phyloP scores from a whole-genome alignment of 2,113 vertebrate genomes.

The Hippotragus niger region DNA sequence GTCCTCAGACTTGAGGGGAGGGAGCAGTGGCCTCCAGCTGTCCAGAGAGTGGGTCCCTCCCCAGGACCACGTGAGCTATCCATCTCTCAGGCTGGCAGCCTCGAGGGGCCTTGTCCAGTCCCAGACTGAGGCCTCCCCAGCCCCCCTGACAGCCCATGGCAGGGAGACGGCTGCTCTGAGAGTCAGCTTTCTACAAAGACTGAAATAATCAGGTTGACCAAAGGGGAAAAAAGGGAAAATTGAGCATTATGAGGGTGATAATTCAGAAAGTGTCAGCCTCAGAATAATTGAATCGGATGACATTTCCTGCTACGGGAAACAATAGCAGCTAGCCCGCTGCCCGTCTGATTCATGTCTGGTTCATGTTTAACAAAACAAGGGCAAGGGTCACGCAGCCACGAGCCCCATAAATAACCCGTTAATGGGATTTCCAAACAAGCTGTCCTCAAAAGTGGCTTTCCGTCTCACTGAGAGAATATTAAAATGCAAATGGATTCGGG shows the following conservation, averaged over 20 bases:
- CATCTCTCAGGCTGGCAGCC: not conserved
- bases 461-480: constrained; percentile 93
- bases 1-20: not conserved
- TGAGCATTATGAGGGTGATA: constrained; percentile 85
- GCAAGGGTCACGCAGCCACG: constrained; percentile 93
- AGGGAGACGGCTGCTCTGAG: constrained; percentile 71
- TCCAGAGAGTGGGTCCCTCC: not conserved
- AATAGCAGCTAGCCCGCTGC: constrained; percentile 91
- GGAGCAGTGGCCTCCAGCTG: not conserved
- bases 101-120: not conserved
- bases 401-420: constrained; percentile 99
- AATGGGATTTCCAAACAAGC: constrained; percentile 99
- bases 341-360: constrained; percentile 95
- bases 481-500: constrained; percentile 99
- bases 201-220: constrained; percentile 85
- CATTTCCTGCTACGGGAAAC: constrained; percentile 97
- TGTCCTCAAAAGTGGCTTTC: constrained; percentile 90
- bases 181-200: constrained; percentile 78
- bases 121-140: not conserved
- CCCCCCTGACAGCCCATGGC: constrained; percentile 66
- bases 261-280: constrained; percentile 85
- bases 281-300: constrained; percentile 96
- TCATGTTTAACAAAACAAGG: constrained; percentile 99
- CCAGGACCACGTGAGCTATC: constrained; percentile 23
- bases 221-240: constrained; percentile 81